Conservation (phyloP, 1,140 invertebrate genomes). For the Drosophila prosaltans region DNA sequence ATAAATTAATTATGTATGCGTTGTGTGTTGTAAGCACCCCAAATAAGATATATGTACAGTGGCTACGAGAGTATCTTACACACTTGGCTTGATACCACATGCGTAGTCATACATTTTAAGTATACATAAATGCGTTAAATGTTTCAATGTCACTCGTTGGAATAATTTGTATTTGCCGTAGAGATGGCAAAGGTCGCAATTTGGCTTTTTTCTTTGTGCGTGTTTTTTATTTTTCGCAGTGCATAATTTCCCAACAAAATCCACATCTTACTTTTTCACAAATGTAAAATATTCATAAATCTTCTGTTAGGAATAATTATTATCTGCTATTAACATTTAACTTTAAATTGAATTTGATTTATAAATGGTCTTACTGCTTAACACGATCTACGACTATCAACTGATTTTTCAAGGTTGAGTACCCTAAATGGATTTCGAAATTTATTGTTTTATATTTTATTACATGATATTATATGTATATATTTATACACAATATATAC, state of each 20-base stretch:
- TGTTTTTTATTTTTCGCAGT: no score
- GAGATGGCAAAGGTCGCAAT: neutral
- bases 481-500: no score
- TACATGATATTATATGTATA: no score
- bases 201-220: neutral
- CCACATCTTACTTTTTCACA: no score
- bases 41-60: slow-evolving; percentile 28
- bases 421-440: no score
- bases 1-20: slow-evolving; percentile 71
- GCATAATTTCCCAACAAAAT: no score
- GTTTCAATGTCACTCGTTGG: slow-evolving; percentile 50
- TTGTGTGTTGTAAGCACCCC: slow-evolving; percentile 50
- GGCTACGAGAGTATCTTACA: slow-evolving; percentile 34
- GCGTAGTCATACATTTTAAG: slow-evolving; percentile 63
- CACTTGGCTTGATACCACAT: slow-evolving; percentile 61
- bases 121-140: slow-evolving; percentile 54
- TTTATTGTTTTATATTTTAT: no score
- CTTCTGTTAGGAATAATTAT: neutral
- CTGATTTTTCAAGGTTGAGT: no score
- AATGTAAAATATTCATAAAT: neutral
- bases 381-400: no score
- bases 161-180: slow-evolving; percentile 1
- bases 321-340: neutral
- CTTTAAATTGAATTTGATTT: neutral
- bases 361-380: no score